A percentile compares a stretch with the other conserved stretches of the same genome.
phyloP scores from a whole-genome alignment of 2,797 vertebrate genomes.

The Zalophus californianus region DNA sequence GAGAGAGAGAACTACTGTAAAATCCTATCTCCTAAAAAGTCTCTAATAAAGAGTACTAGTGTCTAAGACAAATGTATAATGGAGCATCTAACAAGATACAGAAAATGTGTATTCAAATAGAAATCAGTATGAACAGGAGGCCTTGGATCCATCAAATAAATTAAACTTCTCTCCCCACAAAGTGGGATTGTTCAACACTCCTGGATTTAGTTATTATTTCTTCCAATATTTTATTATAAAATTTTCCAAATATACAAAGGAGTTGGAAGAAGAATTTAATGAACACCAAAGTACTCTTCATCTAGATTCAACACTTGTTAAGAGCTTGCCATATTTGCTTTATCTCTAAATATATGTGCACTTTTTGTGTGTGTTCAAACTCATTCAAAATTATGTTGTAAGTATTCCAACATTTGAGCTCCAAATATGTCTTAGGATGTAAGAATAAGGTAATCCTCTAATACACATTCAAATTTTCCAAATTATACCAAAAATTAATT shows the following conservation, averaged over 20 bases:
- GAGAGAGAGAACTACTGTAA: neutral
- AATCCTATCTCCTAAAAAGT: neutral
- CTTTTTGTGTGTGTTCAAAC: neutral
- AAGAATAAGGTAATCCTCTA: neutral
- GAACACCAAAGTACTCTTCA: neutral
- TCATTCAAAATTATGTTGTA: neutral
- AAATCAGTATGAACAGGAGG: neutral
- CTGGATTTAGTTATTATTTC: neutral
- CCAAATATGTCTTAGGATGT: neutral
- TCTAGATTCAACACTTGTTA: neutral
- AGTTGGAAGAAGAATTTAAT: neutral
- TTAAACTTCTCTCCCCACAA: neutral
- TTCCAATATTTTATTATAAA: neutral
- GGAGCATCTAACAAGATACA: neutral
- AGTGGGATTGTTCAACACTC: neutral
- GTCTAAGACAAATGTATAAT: neutral
- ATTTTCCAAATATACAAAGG: neutral
- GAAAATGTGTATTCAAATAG: neutral
- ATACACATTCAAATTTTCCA: neutral
- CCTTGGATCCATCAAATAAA: neutral
- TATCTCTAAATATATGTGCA: neutral
- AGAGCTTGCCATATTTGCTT: neutral
- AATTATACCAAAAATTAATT: neutral
- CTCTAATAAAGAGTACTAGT: neutral
- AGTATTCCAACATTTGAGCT: neutral